Evolutionary conservation across 23 tunicate genomes (phyloP).

Genomic region (Ascidia mentula): DNA sequence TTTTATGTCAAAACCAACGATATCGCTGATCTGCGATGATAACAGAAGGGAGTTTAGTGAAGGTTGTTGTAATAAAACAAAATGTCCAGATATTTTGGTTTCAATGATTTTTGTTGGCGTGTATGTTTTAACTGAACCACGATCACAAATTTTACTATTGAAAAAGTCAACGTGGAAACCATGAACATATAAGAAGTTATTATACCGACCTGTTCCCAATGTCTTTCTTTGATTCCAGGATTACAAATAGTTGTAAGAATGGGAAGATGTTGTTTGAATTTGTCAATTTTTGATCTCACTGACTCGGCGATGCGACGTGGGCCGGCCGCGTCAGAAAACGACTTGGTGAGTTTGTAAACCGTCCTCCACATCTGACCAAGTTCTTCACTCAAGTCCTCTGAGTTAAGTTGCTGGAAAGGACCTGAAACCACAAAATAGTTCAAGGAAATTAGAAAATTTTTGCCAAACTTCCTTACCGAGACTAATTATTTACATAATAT

Average conservation of each 20-base stretch:
- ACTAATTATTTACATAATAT: no score
- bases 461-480: no score
- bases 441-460: no score
- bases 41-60: neutral
- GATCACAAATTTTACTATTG: no score
- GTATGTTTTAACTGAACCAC: no score
- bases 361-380: conserved; percentile 87
- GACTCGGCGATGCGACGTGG: conserved; percentile 93
- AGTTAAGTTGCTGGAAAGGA: conserved; percentile 73
- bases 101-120: no score
- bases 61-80: neutral
- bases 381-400: conserved; percentile 89
- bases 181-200: neutral
- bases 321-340: conserved; percentile 84
- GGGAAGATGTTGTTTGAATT: conserved; percentile 91
- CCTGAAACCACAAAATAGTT: conserved; percentile 28
- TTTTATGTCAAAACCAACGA: conserved; percentile 90
- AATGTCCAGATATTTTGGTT: neutral
- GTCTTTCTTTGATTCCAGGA: conserved; percentile 94
- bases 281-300: conserved; percentile 83
- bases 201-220: conserved; percentile 85
- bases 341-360: conserved; percentile 83
- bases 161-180: no score
- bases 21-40: conserved; percentile 77
- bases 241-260: conserved; percentile 86